Base-by-base conservation (phyloP, 2,113 vertebrate species). In the Cavia porcellus region DNA sequence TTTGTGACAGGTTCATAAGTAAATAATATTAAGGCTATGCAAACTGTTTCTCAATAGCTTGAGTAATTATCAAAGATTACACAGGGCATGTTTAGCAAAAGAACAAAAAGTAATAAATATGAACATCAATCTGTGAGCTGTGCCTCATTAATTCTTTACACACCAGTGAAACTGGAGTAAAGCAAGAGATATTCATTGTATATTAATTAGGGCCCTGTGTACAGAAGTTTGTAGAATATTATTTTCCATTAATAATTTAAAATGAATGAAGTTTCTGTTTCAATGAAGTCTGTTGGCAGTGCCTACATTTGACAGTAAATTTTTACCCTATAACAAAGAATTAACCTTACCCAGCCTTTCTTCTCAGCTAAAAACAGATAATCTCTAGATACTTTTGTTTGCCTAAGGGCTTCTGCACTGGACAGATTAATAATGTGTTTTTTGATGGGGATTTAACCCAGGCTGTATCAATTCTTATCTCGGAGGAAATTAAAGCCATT, bases 131-230 rank as follows among this genome's bases (percentile, higher is more conserved):
- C 96, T 97, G 38, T 97, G 68, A 96, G 96, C 87, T 97, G 87
- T 95, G 79, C 83, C 87, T 98, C 94, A 98, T 98, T 98, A 97
- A 97, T 98, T 98, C 95, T 89, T 97, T 98, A 94, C 86, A 97
- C 86, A 97, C 3, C 72, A 68, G 28, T 94, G 94, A 89, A 96
- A 97, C 24, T 82, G 52, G 32, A 89, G 52, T 87, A 92, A 98
- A 97, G 57, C n/a, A 98, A 95, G 75, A 97, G 94, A 90, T 38
- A 97, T 32, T 62, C 94, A 97, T 77, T 95, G 30, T 95, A 47
- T 86, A 96, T 88, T 87, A 97, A 80, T 30, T 68, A 95, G 57
- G 59, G 42, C 68, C 86, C 96, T 96, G 42, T 93, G 55, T 68
- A 95, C 89, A 93, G 11, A 82, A 77, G 7, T 96, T 96, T 94